Base-by-base conservation (phyloP, 2,888 invertebrate genomes). In the Stenichneumon culpator region DNA sequence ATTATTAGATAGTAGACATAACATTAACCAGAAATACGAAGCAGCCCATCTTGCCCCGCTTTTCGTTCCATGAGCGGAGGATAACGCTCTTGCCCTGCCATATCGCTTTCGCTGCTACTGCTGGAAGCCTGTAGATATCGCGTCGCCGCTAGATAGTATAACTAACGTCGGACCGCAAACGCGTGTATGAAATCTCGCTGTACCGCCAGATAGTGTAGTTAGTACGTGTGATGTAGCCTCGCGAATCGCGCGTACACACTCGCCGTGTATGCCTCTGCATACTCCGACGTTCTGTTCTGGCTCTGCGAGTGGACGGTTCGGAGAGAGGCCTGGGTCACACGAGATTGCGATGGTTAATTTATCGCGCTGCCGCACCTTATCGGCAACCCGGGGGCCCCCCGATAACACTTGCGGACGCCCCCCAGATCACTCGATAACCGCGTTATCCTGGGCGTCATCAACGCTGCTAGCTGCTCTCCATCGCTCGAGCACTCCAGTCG, bases 351-450 rank as follows among this genome's bases (percentile, higher is more conserved):
- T 87, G 83, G 86, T 87, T 88, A 88, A 88, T 88, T 87, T 88
- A 88, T 88, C 87, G 90, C 92, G 89, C 87, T 89, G 89, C 87
- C 86, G 90, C 89, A 88, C 90, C 89, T 90, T 92, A 91, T 93
- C 89, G 73, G 60, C 70, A 87, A 87, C 84, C 87, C 87, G 86
- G 86, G 74, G 80, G 80, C 80, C 77, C 25, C 52, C 22, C 84
- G 94, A 94, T 93, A 93, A 93, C 93, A 93, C 91, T 93, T 90
- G 86, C 81, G 90, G 90, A 93, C 93, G 93, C 93, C 94, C 87
- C 93, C 93, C 93, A 93, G 94, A 94, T 94, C 92, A 92, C 88
- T 91, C 91, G 94, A 94, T 94, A 93, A 93, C 91, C 90, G 36
- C 60, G 65, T 80, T 77, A 84, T 84, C 84, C 60, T 28, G 54